Evolutionary conservation across 2,113 vertebrate species (phyloP).

Genomic region (Ceyx margarethae): DNA sequence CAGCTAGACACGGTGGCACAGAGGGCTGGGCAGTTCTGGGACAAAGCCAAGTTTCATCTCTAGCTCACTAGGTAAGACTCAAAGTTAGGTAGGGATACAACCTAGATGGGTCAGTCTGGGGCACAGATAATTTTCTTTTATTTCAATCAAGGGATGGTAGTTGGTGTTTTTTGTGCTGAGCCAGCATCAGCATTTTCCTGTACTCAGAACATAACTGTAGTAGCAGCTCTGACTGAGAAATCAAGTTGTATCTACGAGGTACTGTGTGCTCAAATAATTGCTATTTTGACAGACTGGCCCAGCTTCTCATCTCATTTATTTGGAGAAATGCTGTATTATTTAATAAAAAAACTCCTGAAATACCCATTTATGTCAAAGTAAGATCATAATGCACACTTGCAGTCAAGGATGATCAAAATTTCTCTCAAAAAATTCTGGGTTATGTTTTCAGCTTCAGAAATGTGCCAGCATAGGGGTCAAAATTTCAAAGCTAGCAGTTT

Average conservation of each 20-base stretch:
- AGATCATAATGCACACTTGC: conserved; percentile 1
- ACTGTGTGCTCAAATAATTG: neutral
- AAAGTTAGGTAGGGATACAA: neutral
- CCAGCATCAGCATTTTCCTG: neutral
- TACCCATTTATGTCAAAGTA: conserved; percentile 39
- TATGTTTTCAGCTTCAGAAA: neutral
- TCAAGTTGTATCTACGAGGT: neutral
- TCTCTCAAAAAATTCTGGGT: neutral
- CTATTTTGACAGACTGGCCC: conserved; percentile 24
- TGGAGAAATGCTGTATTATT: conserved; percentile 23
- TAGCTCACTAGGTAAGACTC: neutral
- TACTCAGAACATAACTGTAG: neutral
- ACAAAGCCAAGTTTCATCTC: neutral
- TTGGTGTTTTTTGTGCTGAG: neutral
- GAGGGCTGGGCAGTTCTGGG: neutral
- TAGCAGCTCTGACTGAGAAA: neutral
- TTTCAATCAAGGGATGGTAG: neutral
- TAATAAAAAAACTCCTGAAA: conserved; percentile 8
- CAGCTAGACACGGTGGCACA: neutral
- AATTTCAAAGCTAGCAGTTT: neutral
- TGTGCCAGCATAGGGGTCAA: neutral
- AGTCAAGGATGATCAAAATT: conserved; percentile 36
- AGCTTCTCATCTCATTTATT: conserved; percentile 18
- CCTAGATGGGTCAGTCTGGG: too few species aligned
- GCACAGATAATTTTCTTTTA: neutral